Conservation (phyloP, 2,113 vertebrate species). For the Athene cunicularia region DNA sequence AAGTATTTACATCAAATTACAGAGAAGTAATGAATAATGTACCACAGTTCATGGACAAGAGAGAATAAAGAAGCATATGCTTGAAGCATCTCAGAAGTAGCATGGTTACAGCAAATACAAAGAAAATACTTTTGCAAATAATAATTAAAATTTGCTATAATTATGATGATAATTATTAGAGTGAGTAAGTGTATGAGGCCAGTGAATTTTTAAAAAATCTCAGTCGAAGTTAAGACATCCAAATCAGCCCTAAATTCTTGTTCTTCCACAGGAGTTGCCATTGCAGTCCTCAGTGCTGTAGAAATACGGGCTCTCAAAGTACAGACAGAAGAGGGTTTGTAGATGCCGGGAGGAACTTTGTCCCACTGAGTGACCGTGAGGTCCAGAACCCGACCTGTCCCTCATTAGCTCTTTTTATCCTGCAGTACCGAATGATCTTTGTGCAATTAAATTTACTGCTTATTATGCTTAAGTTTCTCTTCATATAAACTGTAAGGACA, state of each 20-base stretch:
- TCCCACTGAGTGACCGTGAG: neutral
- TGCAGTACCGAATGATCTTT: neutral
- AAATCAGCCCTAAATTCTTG: neutral
- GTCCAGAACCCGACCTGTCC: neutral
- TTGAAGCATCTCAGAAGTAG: neutral
- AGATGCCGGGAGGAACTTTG: neutral
- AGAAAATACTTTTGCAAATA: neutral
- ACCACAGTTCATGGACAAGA: neutral
- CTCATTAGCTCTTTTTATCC: neutral
- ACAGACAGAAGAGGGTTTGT: neutral
- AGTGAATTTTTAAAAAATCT: neutral
- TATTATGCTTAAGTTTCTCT: neutral
- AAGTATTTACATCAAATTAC: constrained; percentile 24
- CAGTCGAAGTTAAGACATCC: neutral
- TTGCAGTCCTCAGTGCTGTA: neutral
- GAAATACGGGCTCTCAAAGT: neutral
- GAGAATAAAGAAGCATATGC: neutral
- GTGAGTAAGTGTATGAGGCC: neutral
- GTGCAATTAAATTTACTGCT: neutral
- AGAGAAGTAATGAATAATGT: constrained; percentile 11
- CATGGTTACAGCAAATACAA: neutral
- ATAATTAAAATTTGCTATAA: neutral
- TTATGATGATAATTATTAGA: neutral
- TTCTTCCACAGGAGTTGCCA: neutral
- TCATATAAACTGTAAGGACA: neutral